These are phyloP conservation scores for Apostichopus parvimensis DNA, from an alignment of 35 echinoderm and acorn worm species.

Conservation along the genomic window DNA sequence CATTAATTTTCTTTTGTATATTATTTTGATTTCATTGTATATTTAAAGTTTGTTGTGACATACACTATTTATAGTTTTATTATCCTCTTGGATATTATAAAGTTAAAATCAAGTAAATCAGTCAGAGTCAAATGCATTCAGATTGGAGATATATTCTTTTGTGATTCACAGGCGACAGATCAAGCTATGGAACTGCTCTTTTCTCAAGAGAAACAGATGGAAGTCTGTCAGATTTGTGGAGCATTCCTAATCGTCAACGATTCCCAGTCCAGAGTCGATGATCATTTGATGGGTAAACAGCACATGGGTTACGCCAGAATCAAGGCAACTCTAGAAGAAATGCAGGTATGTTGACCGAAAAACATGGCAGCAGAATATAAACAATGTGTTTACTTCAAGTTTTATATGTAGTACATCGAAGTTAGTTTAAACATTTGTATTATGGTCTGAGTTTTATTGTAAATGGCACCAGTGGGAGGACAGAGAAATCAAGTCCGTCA, in stretches of 20 bases:
- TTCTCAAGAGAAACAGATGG: constrained; percentile 99
- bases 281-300: constrained; percentile 98
- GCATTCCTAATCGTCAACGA: constrained; percentile 96
- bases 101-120: too few relatives aligned
- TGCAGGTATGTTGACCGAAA: constrained; percentile 56
- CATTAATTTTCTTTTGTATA: too few relatives aligned
- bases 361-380: not conserved
- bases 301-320: constrained; percentile 99
- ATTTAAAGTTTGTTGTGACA: too few relatives aligned
- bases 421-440: too few relatives aligned
- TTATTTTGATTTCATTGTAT: too few relatives aligned
- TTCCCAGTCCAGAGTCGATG: constrained; percentile 90
- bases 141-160: not conserved
- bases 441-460: too few relatives aligned
- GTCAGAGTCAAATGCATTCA: too few relatives aligned
- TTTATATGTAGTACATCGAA: too few relatives aligned
- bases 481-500: too few relatives aligned
- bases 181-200: constrained; percentile 79
- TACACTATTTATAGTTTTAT: too few relatives aligned
- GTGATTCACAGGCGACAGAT: constrained; percentile 49
- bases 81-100: too few relatives aligned
- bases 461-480: too few relatives aligned
- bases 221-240: constrained; percentile 95
- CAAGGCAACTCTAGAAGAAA: constrained; percentile 93
- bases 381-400: not conserved